Evolutionary conservation across 2,113 vertebrate genomes (phyloP).

Genomic region (Pao palembangensis): DNA sequence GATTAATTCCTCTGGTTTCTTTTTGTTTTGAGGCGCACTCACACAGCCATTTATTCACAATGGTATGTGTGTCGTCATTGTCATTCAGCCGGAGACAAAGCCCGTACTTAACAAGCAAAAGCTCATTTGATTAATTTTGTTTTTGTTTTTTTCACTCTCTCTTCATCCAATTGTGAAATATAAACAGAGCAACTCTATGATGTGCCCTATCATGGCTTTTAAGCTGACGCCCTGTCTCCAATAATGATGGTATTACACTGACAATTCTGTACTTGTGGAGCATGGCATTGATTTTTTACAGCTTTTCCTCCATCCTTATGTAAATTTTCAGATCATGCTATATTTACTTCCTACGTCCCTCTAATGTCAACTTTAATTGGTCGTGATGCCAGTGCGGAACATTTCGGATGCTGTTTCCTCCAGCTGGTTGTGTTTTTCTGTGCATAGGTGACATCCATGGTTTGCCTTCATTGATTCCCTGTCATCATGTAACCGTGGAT

Average conservation of each 20-base stretch:
- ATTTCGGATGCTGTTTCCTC: conserved; percentile 11
- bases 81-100: conserved; percentile 65
- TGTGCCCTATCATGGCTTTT: conserved; percentile 58
- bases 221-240: conserved; percentile 59
- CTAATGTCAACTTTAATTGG: conserved; percentile 13
- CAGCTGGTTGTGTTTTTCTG: conserved; percentile 4
- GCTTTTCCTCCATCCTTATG: conserved; percentile 15
- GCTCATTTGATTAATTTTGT: conserved; percentile 75
- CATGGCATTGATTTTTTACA: conserved; percentile 34
- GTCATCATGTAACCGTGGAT: not conserved
- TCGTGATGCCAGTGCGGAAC: not conserved
- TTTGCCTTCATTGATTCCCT: not conserved
- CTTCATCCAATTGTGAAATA: conserved; percentile 57
- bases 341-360: not conserved
- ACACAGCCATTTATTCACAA: conserved; percentile 67
- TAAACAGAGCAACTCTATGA: conserved; percentile 65
- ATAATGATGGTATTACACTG: conserved; percentile 62
- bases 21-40: conserved; percentile 65
- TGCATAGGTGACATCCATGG: not conserved
- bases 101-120: conserved; percentile 66
- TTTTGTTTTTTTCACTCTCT: conserved; percentile 24
- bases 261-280: conserved; percentile 48
- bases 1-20: conserved; percentile 57
- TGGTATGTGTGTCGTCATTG: conserved; percentile 59
- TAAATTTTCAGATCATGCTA: conserved; percentile 14